Evolutionary conservation across 2,888 invertebrate genomes (phyloP).

Genomic region (Diabrotica balteata): DNA sequence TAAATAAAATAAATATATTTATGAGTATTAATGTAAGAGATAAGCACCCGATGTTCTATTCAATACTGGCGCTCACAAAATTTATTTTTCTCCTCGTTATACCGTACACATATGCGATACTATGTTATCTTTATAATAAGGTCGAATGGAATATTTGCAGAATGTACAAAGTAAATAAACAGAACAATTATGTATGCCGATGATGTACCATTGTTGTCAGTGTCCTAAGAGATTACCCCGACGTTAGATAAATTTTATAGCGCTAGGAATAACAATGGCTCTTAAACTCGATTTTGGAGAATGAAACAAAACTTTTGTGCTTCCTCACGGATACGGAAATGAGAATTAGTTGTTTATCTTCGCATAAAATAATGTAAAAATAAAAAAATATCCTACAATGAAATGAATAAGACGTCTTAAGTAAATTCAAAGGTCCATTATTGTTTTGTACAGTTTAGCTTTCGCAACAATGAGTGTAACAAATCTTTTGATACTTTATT

Average conservation of each 20-base stretch:
- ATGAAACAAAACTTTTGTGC: constrained; percentile 19
- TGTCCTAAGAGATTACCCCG: constrained; percentile 24
- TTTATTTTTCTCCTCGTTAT: no score
- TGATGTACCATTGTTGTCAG: constrained; percentile 18
- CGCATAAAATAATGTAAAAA: neutral
- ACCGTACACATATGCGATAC: neutral
- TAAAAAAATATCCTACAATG: neutral
- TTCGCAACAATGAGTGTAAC: no score
- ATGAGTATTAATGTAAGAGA: no score
- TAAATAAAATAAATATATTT: no score
- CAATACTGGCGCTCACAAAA: no score
- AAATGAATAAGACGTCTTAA: no score
- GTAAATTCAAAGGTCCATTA: no score
- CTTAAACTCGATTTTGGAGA: constrained; percentile 16
- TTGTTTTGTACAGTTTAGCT: no score
- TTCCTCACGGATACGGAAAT: constrained; percentile 15
- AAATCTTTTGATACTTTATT: no score
- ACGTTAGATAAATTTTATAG: constrained; percentile 29
- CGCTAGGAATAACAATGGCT: constrained; percentile 11
- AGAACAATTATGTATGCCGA: constrained; percentile 20
- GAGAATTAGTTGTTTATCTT: constrained; percentile 21
- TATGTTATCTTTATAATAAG: constrained; percentile 3
- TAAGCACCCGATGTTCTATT: no score
- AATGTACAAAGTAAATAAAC: constrained; percentile 15
- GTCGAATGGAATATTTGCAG: neutral